Base-by-base conservation (phyloP, 1,140 invertebrate species). In the Hesperophylax magnus region DNA sequence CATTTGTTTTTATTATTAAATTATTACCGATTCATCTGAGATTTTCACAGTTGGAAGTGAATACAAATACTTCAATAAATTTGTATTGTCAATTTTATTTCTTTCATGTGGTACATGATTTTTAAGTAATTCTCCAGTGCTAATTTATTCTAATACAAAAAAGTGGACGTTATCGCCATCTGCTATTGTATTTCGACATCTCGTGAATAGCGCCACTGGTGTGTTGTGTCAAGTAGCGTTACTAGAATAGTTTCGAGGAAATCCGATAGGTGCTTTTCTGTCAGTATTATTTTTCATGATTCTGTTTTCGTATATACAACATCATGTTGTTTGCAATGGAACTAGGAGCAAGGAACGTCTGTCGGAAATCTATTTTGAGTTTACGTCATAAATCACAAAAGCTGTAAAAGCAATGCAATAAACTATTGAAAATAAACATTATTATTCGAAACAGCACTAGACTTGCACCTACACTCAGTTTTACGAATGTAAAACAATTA, bases 341-440 rank as follows among this genome's bases (percentile, higher is more conserved):
- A 4, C n/a, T n/a, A 20, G 22, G 6, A n/a, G 56, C 7, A 60
- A 20, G 22, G 22, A 8, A 60, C 11, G 56, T 9, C 22, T 20
- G 56, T 60, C 56, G 22, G 20, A 60, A 60, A 60, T 60, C 56
- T 60, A 60, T 60, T 60, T 60, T 60, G 9, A 60, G 20, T 11
- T 6, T 17, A 22, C n/a, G 56, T 60, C 56, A 60, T 60, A 60
- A 60, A 60, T 60, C 22, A 60, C 8, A 22, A 60, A 22, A 9
- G 56, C 56, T n/a, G 22, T 60, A 60, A 60, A 60, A 3, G n/a
- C 56, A n/a, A 60, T 60, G 56, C 56, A 60, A 60, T 60, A 22
- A 60, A 60, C 56, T 60, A 2, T 34, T 34, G 4, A 34, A 5
- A 34, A 34, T 5, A 34, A 34, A 34, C 27, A n/a, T n/a, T n/a